Evolutionary conservation across 30 jellyfish, hydroid and myxozoan genomes (phyloP).

Genomic region (Turritopsis dohrnii): DNA sequence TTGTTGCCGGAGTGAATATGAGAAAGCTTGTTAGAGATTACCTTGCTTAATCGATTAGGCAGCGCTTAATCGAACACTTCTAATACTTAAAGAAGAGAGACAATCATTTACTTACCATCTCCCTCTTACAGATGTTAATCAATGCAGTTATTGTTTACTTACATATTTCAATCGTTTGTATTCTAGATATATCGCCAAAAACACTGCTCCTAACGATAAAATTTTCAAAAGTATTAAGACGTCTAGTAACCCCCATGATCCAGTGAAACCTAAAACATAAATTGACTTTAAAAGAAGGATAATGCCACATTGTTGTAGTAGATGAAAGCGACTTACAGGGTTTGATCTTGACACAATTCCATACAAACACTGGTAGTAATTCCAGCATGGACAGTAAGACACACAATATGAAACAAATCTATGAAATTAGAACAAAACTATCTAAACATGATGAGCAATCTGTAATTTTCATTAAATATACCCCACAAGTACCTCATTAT

Average conservation of each 20-base stretch:
- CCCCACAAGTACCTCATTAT: not conserved
- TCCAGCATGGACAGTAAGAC: not conserved
- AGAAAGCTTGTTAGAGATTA: no score
- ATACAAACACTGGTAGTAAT: not conserved
- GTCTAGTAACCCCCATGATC: not conserved
- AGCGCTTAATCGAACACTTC: no score
- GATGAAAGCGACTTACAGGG: not conserved
- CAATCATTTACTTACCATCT: no score
- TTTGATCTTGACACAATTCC: not conserved
- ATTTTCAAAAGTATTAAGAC: not conserved
- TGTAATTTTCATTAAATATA: no score
- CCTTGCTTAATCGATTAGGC: no score
- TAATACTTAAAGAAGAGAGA: no score
- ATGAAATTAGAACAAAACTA: not conserved
- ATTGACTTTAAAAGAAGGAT: not conserved
- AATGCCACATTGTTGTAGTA: no score
- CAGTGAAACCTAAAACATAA: not conserved
- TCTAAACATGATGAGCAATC: constrained; percentile 9
- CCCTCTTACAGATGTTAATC: no score
- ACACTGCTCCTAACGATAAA: not conserved
- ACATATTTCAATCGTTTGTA: constrained; percentile 10
- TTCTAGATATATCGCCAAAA: not conserved
- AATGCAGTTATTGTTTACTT: not conserved
- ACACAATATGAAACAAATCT: not conserved
- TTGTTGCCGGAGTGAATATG: no score